These are phyloP conservation scores for Rotaria macrura DNA, from an alignment of 2,888 invertebrate species.

Conservation along the genomic window DNA sequence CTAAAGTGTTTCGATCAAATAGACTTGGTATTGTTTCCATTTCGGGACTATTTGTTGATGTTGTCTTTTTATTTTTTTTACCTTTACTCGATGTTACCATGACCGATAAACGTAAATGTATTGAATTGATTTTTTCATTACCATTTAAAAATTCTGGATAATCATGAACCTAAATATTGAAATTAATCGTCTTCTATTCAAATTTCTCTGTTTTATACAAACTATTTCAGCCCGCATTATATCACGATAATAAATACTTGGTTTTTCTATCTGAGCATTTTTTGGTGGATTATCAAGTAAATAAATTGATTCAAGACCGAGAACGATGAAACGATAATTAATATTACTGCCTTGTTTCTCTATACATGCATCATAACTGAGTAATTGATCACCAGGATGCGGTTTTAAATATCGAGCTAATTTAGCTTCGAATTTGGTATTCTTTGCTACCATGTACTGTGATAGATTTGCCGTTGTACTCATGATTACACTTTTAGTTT, in stretches of 20 bases:
- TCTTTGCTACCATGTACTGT: slow-evolving; percentile 9
- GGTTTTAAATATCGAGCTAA: slow-evolving; percentile 9
- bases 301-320: background rate
- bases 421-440: background rate
- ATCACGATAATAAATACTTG: background rate
- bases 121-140: background rate
- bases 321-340: background rate
- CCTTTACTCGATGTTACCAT: background rate
- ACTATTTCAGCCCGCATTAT: background rate
- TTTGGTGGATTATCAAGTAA: background rate
- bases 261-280: background rate
- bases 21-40: slow-evolving; percentile 16
- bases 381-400: background rate
- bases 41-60: background rate
- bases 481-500: no score
- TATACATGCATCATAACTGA: slow-evolving; percentile 13
- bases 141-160: background rate
- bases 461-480: background rate
- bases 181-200: no score
- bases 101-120: background rate
- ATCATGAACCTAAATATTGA: background rate
- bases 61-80: background rate
- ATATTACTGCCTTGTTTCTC: background rate
- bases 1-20: background rate
- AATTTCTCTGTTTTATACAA: background rate